phyloP scores from a whole-genome alignment of 2,888 invertebrate genomes.

The Mechanitis mazaeus region DNA sequence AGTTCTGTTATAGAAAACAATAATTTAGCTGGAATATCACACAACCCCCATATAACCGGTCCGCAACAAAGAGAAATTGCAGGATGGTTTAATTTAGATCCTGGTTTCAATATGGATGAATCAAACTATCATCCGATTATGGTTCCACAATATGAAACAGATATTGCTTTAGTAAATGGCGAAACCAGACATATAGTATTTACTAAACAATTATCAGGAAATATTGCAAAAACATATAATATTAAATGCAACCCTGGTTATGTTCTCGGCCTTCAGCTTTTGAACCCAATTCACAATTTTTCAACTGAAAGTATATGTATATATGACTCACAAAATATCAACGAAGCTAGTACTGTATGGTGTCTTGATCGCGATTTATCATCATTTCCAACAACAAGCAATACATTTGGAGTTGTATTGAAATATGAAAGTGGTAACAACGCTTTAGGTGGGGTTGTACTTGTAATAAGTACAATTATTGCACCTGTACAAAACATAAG shows the following conservation, averaged over 20 bases:
- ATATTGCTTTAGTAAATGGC: slow-evolving; percentile 80
- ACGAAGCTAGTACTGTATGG: slow-evolving; percentile 82
- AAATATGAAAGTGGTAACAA: slow-evolving; percentile 87
- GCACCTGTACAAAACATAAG: slow-evolving; percentile 84
- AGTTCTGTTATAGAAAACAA: slow-evolving; percentile 90
- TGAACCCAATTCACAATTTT: slow-evolving; percentile 93
- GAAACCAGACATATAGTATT: slow-evolving; percentile 89
- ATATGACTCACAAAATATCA: slow-evolving; percentile 83
- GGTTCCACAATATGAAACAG: slow-evolving; percentile 80
- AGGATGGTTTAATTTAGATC: slow-evolving; percentile 90
- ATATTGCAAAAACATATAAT: slow-evolving; percentile 75
- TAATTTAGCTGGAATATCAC: slow-evolving; percentile 90
- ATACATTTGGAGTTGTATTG: slow-evolving; percentile 86
- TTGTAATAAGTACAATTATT: slow-evolving; percentile 84
- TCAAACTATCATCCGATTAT: slow-evolving; percentile 84
- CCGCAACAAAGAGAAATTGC: slow-evolving; percentile 92
- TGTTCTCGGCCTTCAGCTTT: slow-evolving; percentile 90
- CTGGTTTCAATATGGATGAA: slow-evolving; percentile 80
- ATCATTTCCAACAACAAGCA: slow-evolving; percentile 92
- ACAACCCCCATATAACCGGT: slow-evolving; percentile 91
- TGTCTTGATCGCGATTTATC: slow-evolving; percentile 88
- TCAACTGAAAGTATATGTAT: slow-evolving; percentile 90
- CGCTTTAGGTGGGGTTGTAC: slow-evolving; percentile 88
- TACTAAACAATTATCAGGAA: slow-evolving; percentile 78
- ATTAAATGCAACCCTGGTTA: slow-evolving; percentile 87